Evolutionary conservation across 2,888 invertebrate species (phyloP).

Genomic region (Schizaphis graminum): DNA sequence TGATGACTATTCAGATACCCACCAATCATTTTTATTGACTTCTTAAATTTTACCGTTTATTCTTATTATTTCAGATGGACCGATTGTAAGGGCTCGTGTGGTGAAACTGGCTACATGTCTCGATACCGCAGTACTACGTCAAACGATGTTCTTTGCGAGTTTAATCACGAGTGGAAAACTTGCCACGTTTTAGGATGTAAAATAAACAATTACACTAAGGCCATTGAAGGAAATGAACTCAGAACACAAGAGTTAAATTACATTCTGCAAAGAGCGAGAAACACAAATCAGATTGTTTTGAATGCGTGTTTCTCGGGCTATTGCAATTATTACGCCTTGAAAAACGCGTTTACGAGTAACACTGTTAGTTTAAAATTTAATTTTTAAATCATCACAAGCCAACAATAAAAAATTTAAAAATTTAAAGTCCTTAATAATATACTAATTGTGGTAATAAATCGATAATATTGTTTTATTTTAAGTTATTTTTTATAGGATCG

Average conservation of each 20-base stretch:
- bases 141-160: not conserved
- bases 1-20: not conserved
- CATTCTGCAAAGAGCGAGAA: not conserved
- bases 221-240: constrained; percentile 28
- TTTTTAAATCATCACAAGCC: not conserved
- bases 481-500: constrained; percentile 1
- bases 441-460: not conserved
- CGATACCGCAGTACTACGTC: not conserved
- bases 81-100: constrained; percentile 36
- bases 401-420: not conserved
- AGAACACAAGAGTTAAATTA: constrained; percentile 25
- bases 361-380: constrained; percentile 24
- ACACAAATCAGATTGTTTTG: not conserved
- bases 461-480: not conserved
- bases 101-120: constrained; percentile 40
- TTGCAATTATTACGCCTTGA: constrained; percentile 19
- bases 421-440: too few relatives aligned
- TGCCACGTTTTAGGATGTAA: constrained; percentile 27
- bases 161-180: constrained; percentile 58
- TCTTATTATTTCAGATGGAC: constrained; percentile 39
- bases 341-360: not conserved
- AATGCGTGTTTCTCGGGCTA: constrained; percentile 10
- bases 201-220: not conserved
- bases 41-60: not conserved
- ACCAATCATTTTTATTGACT: not conserved